Evolutionary conservation across 2,888 invertebrate species (phyloP).

Genomic region (Arge pagana): DNA sequence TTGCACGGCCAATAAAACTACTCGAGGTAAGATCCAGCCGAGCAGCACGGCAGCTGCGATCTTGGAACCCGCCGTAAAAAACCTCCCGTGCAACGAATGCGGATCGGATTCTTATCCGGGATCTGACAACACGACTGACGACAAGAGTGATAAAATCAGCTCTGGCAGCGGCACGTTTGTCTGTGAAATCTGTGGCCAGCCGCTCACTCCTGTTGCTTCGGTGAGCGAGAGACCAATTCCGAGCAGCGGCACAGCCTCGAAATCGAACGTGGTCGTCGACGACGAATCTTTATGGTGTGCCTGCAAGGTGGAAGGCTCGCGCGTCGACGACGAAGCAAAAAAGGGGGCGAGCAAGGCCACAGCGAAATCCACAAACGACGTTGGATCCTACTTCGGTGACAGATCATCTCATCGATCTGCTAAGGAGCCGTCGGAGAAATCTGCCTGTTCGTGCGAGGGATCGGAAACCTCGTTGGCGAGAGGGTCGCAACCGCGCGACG

Average conservation of each 20-base stretch:
- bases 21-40: background rate
- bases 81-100: background rate
- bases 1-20: background rate
- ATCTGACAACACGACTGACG: too few relatives aligned
- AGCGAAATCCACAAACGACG: conserved; percentile 1
- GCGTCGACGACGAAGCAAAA: background rate
- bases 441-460: conserved; percentile 4
- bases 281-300: conserved; percentile 8
- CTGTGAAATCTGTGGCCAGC: conserved; percentile 27
- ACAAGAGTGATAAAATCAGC: background rate
- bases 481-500: too few relatives aligned
- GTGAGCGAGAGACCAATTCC: conserved; percentile 5
- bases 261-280: too few relatives aligned
- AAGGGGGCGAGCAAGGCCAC: background rate
- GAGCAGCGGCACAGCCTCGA: too few relatives aligned
- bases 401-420: too few relatives aligned
- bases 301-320: conserved; percentile 1
- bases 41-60: background rate
- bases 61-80: conserved; percentile 7
- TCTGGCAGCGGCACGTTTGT: conserved; percentile 14
- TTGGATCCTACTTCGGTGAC: too few relatives aligned
- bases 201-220: conserved; percentile 18
- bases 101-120: background rate
- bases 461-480: too few relatives aligned
- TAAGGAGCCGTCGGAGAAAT: too few relatives aligned